A percentile compares a stretch with the other conserved stretches of the same genome.
These are phyloP conservation scores for Lottia scabra DNA, from an alignment of 2,888 invertebrate genomes.

Conservation along the genomic window DNA sequence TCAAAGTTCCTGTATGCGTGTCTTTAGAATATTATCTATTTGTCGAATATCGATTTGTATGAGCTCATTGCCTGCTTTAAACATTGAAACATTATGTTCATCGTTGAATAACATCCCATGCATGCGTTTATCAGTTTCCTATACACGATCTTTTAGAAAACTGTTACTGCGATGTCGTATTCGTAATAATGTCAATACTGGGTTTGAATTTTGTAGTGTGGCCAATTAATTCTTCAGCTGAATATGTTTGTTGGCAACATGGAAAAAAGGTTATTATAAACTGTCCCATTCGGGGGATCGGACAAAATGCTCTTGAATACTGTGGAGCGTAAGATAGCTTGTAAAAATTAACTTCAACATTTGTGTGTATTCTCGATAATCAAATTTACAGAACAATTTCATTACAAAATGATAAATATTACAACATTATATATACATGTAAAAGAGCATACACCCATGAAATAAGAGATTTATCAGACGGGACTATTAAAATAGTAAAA, in stretches of 20 bases:
- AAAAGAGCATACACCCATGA: too few species aligned
- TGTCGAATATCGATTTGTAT: too few species aligned
- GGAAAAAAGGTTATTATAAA: neutral
- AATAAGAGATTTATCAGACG: too few species aligned
- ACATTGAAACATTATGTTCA: too few species aligned
- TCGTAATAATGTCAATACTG: neutral
- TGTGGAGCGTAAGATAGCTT: neutral
- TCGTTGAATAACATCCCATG: too few species aligned
- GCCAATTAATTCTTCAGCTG: conserved; percentile 4
- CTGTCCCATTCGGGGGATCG: neutral
- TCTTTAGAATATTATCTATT: too few species aligned
- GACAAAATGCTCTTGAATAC: neutral
- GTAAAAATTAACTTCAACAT: neutral
- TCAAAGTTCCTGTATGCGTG: too few species aligned
- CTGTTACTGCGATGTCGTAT: conserved; percentile 7
- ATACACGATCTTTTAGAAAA: conserved; percentile 9
- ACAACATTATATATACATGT: too few species aligned
- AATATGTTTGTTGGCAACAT: conserved; percentile 6
- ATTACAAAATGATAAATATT: too few species aligned
- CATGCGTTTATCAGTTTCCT: conserved; percentile 9
- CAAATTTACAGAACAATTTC: too few species aligned
- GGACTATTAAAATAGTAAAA: too few species aligned
- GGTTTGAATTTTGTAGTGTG: neutral
- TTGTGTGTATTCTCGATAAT: conserved; percentile 5
- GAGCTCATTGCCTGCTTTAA: too few species aligned